Evolutionary conservation across 1,140 invertebrate genomes (phyloP), one percentile per base, ranked within the genome.

Genomic region (Plutomurus gul): DNA sequence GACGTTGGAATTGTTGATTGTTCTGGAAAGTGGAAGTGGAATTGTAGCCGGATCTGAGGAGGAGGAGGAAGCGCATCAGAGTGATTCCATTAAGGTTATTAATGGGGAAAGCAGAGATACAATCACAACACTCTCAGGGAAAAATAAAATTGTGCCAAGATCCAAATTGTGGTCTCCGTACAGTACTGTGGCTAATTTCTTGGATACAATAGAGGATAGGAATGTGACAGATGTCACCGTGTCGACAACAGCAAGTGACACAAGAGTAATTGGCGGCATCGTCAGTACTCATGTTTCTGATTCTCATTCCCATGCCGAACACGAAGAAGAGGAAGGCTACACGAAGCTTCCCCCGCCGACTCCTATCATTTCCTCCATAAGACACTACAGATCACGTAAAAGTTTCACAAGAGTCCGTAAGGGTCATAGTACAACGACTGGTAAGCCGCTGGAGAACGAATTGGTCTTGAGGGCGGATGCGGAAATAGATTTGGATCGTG

Each of bases 331-430:
- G 37, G 22, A 20, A 18, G n/a, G n/a, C n/a, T 36, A 39, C 18
- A n/a, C 20, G n/a, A 47, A 22, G 60, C 6, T 36, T 3, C n/a
- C 71, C n/a, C 78, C 51, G 16, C 39, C 37, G 73, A 40, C 11
- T 20, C 81, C 79, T 8, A 25, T 77, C 43, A 83, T 83, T 51
- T 81, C 79, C 13, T 75, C 70, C 60, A 83, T 83, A 20, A 11
- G 82, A 33, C 82, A 83, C 37, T 75, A 83, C 77, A 80, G 76
- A 40, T 83, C 82, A 33, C 71, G 82, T 22, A 83, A 83, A 77
- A 83, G 51, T 77, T 83, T 83, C 33, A 56, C 73, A 13, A 43
- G 81, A 51, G 43, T 49, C 16, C 40, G 56, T 16, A 81, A 73
- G 51, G 37, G 37, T 43, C 40, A 25, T 27, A 22, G 22, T 20